Evolutionary conservation across 2,113 vertebrate genomes (phyloP), one percentile per base, ranked within the genome.

Genomic region (Nipponia nippon): DNA sequence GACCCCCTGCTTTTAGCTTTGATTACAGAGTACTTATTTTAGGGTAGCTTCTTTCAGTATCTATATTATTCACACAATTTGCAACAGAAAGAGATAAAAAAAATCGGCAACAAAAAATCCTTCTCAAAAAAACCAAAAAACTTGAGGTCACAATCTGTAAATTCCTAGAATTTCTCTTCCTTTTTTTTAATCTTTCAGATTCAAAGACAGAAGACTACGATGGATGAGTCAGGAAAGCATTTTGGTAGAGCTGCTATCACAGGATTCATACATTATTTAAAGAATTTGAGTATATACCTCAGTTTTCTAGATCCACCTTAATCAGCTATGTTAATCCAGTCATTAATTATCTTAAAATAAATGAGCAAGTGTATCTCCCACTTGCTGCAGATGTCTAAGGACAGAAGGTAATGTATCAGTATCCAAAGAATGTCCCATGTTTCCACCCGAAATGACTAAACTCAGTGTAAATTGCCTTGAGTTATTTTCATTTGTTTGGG

Each of bases 391-490:
- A 10, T 3, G 29, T 11, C 32, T 53, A 61, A 50, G n/a, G 50
- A 61, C 17, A 44, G 55, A 71, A 53, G 23, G 5, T 63, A 4
- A 7, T 12, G 6, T 65, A 6, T 26, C 13, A 9, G 4, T 18
- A 12, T 14, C 16, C 53, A 69, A 61, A 36, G 32, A 16, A 8
- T 16, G 34, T 12, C 6, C 8, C n/a, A 29, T 1, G 5, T 44
- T 70, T 49, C 32, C 34, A 61, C 6, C 6, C 4, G 12, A 20
- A 67, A 38, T 22, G 4, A 42, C 29, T 10, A 34, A 81, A 61
- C 3, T 56, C 23, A 6, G 3, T 5, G 55, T 34, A n/a, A 73
- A 52, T 3, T 50, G 9, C 0, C 1, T 65, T 50, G 23, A 15
- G 11, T 27, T 50, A 2, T 21, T 81, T 22, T 16, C 47, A 12